Conservation (phyloP, 2,113 vertebrate genomes). For the Chiloscyllium plagiosum region DNA sequence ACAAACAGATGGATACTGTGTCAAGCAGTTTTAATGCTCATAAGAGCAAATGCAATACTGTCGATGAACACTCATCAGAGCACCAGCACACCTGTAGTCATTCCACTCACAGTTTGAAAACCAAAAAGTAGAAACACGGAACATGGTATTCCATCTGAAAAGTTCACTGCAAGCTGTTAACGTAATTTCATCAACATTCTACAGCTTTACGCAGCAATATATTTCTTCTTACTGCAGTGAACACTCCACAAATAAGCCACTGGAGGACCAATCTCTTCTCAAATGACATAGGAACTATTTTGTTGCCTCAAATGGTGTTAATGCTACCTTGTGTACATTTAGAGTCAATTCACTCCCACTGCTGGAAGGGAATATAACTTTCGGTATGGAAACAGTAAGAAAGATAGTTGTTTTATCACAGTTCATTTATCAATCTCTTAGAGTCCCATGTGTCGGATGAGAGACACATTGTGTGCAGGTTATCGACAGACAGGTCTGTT, state of each 20-base stretch:
- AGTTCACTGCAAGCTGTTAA: not conserved
- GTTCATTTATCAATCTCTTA: not conserved
- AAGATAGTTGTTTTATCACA: not conserved
- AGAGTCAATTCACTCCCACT: not conserved
- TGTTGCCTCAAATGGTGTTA: not conserved
- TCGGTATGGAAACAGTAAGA: not conserved
- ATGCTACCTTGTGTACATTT: not conserved
- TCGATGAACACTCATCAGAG: not conserved
- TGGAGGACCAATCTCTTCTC: not conserved
- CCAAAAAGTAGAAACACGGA: not conserved
- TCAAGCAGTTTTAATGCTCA: constrained; percentile 10
- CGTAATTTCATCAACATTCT: not conserved
- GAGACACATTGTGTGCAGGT: not conserved
- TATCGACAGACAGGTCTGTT: not conserved
- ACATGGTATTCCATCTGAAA: not conserved
- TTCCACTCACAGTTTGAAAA: not conserved
- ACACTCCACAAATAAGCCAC: not conserved
- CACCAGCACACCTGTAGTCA: not conserved
- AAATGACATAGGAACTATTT: not conserved
- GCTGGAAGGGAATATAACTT: not conserved
- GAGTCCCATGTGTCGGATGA: not conserved
- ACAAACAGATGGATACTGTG: not conserved
- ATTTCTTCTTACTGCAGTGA: not conserved
- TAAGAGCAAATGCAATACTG: not conserved
- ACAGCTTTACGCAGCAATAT: not conserved